Conservation (phyloP, 2,797 vertebrate genomes). For the Aythya fuligula region DNA sequence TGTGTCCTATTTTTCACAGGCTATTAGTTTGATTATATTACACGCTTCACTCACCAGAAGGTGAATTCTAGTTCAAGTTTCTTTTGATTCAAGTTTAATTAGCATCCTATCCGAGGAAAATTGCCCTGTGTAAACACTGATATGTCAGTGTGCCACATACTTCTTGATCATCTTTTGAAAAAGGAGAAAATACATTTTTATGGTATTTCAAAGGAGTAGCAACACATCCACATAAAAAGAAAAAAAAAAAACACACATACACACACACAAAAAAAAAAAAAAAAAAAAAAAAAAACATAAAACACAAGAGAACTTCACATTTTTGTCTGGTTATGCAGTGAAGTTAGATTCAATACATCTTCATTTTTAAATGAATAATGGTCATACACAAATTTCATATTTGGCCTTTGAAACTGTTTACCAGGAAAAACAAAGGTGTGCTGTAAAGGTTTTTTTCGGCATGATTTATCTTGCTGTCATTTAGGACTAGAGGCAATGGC, state of each 20-base stretch:
- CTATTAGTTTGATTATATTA: background rate
- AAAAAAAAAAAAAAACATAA: background rate
- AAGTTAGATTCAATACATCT: background rate
- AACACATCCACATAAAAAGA: background rate
- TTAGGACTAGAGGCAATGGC: too few relatives aligned
- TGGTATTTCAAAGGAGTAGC: background rate
- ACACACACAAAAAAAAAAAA: too few relatives aligned
- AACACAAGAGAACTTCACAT: background rate
- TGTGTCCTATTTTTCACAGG: background rate
- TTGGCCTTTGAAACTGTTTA: background rate
- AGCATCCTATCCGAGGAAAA: background rate
- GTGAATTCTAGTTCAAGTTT: background rate
- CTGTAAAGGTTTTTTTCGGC: background rate
- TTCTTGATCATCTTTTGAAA: background rate
- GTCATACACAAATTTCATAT: background rate
- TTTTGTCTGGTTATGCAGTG: background rate
- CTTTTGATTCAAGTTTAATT: background rate
- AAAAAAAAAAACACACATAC: background rate
- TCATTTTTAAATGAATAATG: background rate
- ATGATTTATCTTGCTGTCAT: background rate
- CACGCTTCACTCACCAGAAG: background rate
- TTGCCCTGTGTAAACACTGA: background rate
- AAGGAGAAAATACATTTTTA: background rate
- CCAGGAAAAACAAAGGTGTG: background rate
- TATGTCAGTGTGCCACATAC: background rate